Conservation (phyloP, 2,113 vertebrate species). For the Spea multiplicata region DNA sequence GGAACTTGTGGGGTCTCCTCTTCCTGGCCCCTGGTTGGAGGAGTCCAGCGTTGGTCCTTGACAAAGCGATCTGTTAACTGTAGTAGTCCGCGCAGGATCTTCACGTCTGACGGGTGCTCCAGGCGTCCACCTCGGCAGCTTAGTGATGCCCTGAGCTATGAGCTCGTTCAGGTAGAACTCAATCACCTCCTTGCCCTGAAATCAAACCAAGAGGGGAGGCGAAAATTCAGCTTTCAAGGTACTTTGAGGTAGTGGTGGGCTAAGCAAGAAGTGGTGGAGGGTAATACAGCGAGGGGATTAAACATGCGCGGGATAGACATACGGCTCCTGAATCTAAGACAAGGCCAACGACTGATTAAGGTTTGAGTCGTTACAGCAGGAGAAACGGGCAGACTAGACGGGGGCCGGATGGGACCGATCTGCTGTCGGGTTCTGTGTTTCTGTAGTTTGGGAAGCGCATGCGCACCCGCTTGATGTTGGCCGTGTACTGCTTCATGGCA, state of each 20-base stretch:
- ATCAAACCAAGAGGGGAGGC: background rate
- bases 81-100: background rate
- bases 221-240: no score
- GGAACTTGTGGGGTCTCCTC: slow-evolving; percentile 15
- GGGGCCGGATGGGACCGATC: no score
- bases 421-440: no score
- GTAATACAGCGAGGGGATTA: no score
- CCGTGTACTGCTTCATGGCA: slow-evolving; percentile 81
- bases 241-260: no score
- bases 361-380: no score
- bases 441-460: background rate
- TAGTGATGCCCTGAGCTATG: slow-evolving; percentile 72
- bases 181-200: slow-evolving; percentile 81
- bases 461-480: slow-evolving; percentile 74
- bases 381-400: no score
- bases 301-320: no score
- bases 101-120: accelerated
- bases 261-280: no score
- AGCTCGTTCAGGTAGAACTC: slow-evolving; percentile 77
- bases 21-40: slow-evolving; percentile 28
- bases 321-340: no score
- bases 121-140: slow-evolving; percentile 73
- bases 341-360: no score
- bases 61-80: background rate
- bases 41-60: accelerated